Evolutionary conservation across 2,113 vertebrate genomes (phyloP).

Genomic region (Hypomesus transpacificus): DNA sequence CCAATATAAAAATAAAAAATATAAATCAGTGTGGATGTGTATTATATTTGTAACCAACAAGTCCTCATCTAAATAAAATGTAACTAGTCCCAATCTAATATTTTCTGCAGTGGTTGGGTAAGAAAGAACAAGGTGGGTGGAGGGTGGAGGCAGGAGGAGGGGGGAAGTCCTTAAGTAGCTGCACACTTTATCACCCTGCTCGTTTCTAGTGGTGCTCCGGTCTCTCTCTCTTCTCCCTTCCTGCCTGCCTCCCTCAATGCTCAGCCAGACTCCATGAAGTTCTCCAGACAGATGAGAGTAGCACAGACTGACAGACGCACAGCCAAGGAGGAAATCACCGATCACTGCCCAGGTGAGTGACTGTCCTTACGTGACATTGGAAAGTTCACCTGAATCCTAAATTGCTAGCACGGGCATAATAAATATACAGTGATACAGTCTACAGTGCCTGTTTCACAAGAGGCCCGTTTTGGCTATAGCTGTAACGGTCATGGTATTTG

Average conservation of each 20-base stretch:
- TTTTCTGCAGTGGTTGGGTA: conserved; percentile 51
- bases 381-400: background rate
- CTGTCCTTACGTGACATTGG: background rate
- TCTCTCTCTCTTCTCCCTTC: conserved; percentile 52
- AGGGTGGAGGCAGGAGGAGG: conserved; percentile 37
- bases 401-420: no score
- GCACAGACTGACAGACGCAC: conserved; percentile 46
- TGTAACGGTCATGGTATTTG: no score
- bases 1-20: no score
- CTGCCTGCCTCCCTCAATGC: conserved; percentile 41
- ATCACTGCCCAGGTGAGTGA: conserved; percentile 53
- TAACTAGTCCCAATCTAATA: conserved; percentile 52
- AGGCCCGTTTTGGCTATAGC: no score
- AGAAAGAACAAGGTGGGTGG: conserved; percentile 52
- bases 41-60: no score
- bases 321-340: conserved; percentile 29
- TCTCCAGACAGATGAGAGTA: conserved; percentile 51
- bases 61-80: conserved; percentile 8
- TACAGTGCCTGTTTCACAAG: no score
- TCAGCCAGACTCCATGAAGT: conserved; percentile 41
- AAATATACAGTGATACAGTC: no score
- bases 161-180: conserved; percentile 61
- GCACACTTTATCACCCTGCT: conserved; percentile 57
- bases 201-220: conserved; percentile 57
- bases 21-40: no score